Evolutionary conservation across 2,113 vertebrate genomes (phyloP).

Genomic region (Charina bottae): DNA sequence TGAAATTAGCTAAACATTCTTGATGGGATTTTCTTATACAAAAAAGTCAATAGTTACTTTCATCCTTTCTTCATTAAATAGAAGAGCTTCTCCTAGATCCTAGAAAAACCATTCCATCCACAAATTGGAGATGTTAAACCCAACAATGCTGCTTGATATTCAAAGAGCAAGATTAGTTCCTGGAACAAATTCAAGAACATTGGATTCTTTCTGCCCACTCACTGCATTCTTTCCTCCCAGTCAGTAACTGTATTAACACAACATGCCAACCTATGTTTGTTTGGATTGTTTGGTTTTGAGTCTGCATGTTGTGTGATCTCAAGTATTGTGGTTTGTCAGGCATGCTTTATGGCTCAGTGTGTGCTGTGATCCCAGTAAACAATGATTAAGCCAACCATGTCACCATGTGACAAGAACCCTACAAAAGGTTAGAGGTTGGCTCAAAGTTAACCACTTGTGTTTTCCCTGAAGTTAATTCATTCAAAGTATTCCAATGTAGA

Average conservation of each 20-base stretch:
- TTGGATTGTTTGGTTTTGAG: neutral
- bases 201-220: neutral
- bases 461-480: neutral
- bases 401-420: neutral
- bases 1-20: slow-evolving; percentile 3
- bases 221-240: neutral
- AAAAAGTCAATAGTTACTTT: neutral
- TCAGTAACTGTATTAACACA: neutral
- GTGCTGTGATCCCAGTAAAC: neutral
- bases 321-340: neutral
- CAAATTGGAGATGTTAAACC: neutral
- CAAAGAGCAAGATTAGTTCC: neutral
- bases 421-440: neutral
- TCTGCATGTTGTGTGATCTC: neutral
- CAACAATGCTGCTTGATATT: neutral
- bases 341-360: neutral
- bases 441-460: neutral
- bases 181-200: neutral
- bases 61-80: neutral
- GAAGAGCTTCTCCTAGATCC: neutral
- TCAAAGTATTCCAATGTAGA: neutral
- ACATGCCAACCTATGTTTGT: neutral
- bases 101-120: neutral
- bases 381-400: neutral
- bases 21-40: slow-evolving; percentile 15